Evolutionary conservation across 1,140 invertebrate genomes (phyloP).

Genomic region (Drosophila obscura): DNA sequence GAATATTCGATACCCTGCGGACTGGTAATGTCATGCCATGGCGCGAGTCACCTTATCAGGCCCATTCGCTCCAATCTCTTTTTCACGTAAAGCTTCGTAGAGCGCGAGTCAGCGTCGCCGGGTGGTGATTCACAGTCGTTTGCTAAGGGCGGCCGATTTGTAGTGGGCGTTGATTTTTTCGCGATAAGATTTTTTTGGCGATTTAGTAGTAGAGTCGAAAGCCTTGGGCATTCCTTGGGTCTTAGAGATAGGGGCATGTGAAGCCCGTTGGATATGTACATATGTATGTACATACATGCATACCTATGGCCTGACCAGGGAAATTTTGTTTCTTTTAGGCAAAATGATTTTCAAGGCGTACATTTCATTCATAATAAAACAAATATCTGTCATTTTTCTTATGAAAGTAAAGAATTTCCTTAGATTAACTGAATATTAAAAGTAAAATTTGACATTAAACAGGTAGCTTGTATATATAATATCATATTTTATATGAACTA

Average conservation of each 20-base stretch:
- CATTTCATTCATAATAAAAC: no score
- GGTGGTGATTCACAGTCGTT: conserved; percentile 29
- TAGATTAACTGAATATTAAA: no score
- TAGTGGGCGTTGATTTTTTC: conserved; percentile 40
- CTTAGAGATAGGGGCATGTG: background rate
- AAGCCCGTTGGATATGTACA: background rate
- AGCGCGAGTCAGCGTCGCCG: conserved; percentile 28
- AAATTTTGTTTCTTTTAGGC: no score
- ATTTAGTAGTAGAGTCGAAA: no score
- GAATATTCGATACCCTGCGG: background rate
- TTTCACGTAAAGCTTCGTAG: conserved; percentile 52
- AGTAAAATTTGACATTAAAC: no score
- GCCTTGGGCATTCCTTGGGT: background rate
- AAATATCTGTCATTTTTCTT: no score
- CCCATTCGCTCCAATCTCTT: conserved; percentile 20
- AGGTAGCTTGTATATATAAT: no score
- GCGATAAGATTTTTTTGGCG: conserved; percentile 14
- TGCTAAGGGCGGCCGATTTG: conserved; percentile 3
- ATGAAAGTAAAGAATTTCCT: no score
- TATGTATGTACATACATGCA: no score
- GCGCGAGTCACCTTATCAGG: conserved; percentile 33
- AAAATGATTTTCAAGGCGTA: no score
- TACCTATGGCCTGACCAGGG: no score
- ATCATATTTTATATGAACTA: no score
- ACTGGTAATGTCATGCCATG: conserved; percentile 47